Percentiles rank a stretch among this genome's conserved stretches.
These are phyloP conservation scores for Homalodisca vitripennis DNA, from an alignment of 1,140 invertebrate species.

Conservation along the genomic window DNA sequence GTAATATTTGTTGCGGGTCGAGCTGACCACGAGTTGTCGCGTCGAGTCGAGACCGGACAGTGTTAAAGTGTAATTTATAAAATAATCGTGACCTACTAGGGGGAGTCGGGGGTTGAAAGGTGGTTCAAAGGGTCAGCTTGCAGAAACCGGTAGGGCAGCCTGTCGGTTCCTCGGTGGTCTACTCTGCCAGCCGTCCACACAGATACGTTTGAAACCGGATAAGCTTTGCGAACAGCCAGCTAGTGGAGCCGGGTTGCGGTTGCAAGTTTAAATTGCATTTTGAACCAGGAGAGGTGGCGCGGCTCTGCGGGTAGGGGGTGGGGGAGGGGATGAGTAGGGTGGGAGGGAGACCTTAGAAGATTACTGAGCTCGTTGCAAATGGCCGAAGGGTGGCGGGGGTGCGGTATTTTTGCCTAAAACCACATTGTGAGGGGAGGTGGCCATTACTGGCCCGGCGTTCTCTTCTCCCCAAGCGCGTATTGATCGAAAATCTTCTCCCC, in stretches of 20 bases:
- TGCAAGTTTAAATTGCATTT: slow-evolving; percentile 33
- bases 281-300: slow-evolving; percentile 5
- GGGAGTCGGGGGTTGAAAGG: no score
- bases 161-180: not conserved
- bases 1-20: no score
- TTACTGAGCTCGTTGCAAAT: slow-evolving; percentile 31
- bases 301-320: not conserved
- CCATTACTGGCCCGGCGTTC: slow-evolving; percentile 25
- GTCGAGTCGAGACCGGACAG: no score
- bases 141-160: no score
- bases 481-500: slow-evolving; percentile 27
- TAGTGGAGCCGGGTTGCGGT: slow-evolving; percentile 13
- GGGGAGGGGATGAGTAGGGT: not conserved
- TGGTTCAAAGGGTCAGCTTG: no score
- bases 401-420: slow-evolving; percentile 29
- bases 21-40: no score
- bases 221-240: slow-evolving; percentile 22
- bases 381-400: slow-evolving; percentile 16
- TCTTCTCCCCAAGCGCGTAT: slow-evolving; percentile 11
- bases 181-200: no score
- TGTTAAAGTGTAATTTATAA: no score
- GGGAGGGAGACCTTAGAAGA: slow-evolving; percentile 18
- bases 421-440: slow-evolving; percentile 22
- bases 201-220: slow-evolving; percentile 32
- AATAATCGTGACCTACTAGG: no score